Percentiles rank a stretch among this genome's conserved stretches.
phyloP scores from a whole-genome alignment of 2,797 vertebrate species.

The Labroides dimidiatus region DNA sequence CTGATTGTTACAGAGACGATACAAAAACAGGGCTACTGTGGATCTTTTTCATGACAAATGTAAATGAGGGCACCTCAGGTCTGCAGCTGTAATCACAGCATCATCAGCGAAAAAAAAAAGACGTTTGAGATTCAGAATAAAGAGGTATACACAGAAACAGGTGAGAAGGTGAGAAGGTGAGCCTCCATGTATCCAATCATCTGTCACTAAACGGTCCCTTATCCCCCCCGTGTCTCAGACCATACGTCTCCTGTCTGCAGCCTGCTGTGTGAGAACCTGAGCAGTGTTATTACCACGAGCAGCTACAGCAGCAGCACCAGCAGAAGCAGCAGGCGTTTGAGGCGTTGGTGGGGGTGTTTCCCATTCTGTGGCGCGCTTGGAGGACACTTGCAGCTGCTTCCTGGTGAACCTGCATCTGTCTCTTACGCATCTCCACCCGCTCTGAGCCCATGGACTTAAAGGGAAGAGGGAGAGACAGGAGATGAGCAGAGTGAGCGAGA shows the following conservation, averaged over 20 bases:
- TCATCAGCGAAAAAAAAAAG: too few species aligned
- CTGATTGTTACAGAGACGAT: too few species aligned
- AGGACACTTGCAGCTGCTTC: constrained; percentile 83
- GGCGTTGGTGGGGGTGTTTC: constrained; percentile 81
- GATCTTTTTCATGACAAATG: too few species aligned
- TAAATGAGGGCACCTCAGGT: too few species aligned
- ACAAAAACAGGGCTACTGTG: too few species aligned
- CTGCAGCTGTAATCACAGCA: too few species aligned
- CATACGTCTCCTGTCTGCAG: constrained; percentile 4
- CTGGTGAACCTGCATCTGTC: constrained; percentile 87
- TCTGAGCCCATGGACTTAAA: constrained; percentile 83
- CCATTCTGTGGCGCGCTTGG: constrained; percentile 80
- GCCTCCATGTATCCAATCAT: neutral
- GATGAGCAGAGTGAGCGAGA: constrained; percentile 1
- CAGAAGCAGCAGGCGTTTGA: constrained; percentile 98
- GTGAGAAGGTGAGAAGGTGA: too few species aligned
- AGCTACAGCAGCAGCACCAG: constrained; percentile 99
- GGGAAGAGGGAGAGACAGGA: neutral
- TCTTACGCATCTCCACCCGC: constrained; percentile 85
- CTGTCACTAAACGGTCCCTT: neutral
- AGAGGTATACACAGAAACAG: too few species aligned
- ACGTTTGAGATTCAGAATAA: too few species aligned
- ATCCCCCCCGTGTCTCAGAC: neutral
- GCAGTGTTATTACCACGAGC: constrained; percentile 91
- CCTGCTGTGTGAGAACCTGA: constrained; percentile 40